Base-by-base conservation (phyloP, 2,888 invertebrate species). In the Choreutis nemorana region DNA sequence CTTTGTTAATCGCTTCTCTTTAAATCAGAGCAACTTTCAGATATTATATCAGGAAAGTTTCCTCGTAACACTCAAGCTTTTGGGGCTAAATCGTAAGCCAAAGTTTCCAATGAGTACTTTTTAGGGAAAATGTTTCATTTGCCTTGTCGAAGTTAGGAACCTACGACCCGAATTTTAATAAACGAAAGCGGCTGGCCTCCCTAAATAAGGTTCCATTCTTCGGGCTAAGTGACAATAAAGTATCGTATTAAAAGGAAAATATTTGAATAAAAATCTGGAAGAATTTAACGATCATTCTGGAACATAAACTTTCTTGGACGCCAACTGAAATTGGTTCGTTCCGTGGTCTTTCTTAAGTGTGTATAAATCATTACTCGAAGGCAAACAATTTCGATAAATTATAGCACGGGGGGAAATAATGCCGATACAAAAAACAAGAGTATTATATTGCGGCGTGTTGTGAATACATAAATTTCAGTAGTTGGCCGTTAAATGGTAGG, bases 111-210 rank as follows among this genome's bases (percentile, higher is more conserved):
- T 44, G 40, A 48, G 44, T 42, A 50, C 45, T 59, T 61, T 57
- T 59, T 56, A 28, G 42, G 45, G 41, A 37, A 42, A 60, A 60
- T 50, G 53, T 58, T 59, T 55, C 42, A 48, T 47, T 53, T 41
- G 40, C 45, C 44, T 39, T 37, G 49, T 50, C 54, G 47, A 63
- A 65, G 48, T 65, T 61, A 30, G 41, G 31, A 55, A 64, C 49
- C 65, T 64, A 59, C 42, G 45, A 42, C 47, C 40, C 43, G 42
- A 54, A 62, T 68, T 68, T 61, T 68, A 66, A 64, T 65, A 64
- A 61, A 56, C 41, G 55, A 45, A 55, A 47, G 41, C 15, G 13
- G 22, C 20, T 11, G n/a, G 13, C 15, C 7, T 13, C n/a, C n/a
- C n/a, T n/a, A n/a, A n/a, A n/a, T n/a, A n/a, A n/a, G n/a, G n/a